Conservation (phyloP, 1,140 invertebrate species). For the Piezodorus guildinii region DNA sequence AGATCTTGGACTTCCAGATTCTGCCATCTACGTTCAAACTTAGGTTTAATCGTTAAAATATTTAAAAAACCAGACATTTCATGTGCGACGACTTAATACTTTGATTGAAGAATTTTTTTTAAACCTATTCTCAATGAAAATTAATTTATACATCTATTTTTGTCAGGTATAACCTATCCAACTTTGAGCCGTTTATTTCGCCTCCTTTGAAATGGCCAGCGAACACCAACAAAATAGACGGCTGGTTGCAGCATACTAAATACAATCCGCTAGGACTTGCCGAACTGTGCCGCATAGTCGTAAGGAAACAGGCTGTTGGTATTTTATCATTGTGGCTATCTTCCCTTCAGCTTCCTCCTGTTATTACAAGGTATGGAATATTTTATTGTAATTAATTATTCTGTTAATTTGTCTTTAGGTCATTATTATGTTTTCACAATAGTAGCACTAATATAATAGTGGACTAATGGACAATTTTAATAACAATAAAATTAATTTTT, state of each 20-base stretch:
- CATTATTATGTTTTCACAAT: too few species aligned
- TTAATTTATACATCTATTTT: not conserved
- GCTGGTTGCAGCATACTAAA: slow-evolving; percentile 33
- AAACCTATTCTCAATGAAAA: not conserved
- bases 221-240: slow-evolving; percentile 26
- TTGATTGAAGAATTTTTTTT: too few species aligned
- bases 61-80: too few species aligned
- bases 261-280: slow-evolving; percentile 36
- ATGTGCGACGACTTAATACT: too few species aligned
- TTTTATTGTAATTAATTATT: not conserved
- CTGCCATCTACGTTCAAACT: too few species aligned
- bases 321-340: not conserved
- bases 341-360: slow-evolving; percentile 10
- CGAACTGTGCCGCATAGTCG: slow-evolving; percentile 36
- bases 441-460: too few species aligned
- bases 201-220: slow-evolving; percentile 28
- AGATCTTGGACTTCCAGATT: too few species aligned
- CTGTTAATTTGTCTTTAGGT: too few species aligned
- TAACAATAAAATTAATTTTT: too few species aligned
- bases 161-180: slow-evolving; percentile 29
- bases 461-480: too few species aligned
- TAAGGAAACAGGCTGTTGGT: slow-evolving; percentile 29
- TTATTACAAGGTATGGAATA: not conserved
- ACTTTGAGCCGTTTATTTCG: slow-evolving; percentile 29
- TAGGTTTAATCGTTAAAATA: too few species aligned